phyloP scores from a whole-genome alignment of 2,797 vertebrate genomes.

The Danio kyathit region DNA sequence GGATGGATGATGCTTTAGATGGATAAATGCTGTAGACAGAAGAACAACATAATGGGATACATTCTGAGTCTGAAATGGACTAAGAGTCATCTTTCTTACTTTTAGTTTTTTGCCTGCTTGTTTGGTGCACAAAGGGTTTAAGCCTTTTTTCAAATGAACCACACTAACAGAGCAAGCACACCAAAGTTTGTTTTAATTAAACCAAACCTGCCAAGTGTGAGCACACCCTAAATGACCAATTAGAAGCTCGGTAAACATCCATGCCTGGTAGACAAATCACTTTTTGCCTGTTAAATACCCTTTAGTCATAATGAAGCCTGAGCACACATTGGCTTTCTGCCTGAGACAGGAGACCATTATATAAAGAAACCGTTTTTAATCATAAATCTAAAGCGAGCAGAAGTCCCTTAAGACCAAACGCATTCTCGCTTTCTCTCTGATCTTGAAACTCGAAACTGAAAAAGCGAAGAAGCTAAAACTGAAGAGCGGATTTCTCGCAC shows the following conservation, averaged over 20 bases:
- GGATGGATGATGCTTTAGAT: no score
- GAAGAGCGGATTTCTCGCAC: neutral
- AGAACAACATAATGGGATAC: no score
- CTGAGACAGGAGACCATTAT: neutral
- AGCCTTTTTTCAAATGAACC: no score
- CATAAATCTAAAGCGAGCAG: neutral
- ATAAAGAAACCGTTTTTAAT: slow-evolving; percentile 17
- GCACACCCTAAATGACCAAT: neutral
- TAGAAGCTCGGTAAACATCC: neutral
- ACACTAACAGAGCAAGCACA: no score
- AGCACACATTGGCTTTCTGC: neutral
- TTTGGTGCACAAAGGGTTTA: no score
- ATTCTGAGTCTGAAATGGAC: no score
- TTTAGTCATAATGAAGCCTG: neutral
- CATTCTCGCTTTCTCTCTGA: slow-evolving; percentile 16
- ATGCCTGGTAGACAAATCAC: neutral
- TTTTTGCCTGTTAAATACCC: neutral
- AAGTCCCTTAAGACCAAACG: neutral
- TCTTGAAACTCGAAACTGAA: slow-evolving; percentile 9
- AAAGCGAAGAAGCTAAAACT: slow-evolving; percentile 1
- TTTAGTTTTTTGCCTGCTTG: no score
- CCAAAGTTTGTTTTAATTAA: no score
- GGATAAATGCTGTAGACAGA: no score
- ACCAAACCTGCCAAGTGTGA: no score
- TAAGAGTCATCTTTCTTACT: no score